Base-by-base conservation (phyloP, 2,797 vertebrate species). In the Ibycter americanus region DNA sequence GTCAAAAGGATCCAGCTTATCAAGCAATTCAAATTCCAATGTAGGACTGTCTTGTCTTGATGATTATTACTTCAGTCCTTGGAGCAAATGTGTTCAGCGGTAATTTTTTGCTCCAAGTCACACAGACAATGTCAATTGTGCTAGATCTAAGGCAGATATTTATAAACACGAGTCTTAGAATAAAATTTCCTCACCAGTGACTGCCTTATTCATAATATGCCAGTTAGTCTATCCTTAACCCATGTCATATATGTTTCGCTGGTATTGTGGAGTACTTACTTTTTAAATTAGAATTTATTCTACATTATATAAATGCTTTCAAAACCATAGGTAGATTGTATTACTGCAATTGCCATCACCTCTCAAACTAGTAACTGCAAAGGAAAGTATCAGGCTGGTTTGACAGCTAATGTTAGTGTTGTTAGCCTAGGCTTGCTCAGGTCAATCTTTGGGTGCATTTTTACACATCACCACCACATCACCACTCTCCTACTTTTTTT, bases 41-140 rank as follows among this genome's bases (percentile, higher is more conserved):
- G 13, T 20, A 42, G 8, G 8, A 66, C 15, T 51, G 9, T 34
- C 21, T 46, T 61, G 14, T 70, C 44, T 77, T 56, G 8, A 67
- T 38, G 47, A 58, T 72, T 61, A 58, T 72, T 61, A 21, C 56
- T 79, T 76, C 40, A 56, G 56, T 54, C 42, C 14, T 73, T 29
- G n/a, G 31, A 87, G 29, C 4, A 70, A 83, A 82, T 18, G 4
- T 21, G 9, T 54, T 89, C 42, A 72, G 32, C 36, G 49, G 8
- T 31, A 52, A 49, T 11, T 59, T 66, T 76, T 76, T 80, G 16
- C 13, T 80, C 20, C 26, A 77, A 26, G 46, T 77, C 34, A 44
- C 22, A 68, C 1, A 3, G 16, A 26, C 9, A 38, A 6, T 46
- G 11, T 54, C 1, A 1, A 1, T 31, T 54, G 34, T 4, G 1